A percentile compares a stretch with the other conserved stretches of the same genome.
Conservation (phyloP, 2,888 invertebrate species). For the Ischnura elegans region DNA sequence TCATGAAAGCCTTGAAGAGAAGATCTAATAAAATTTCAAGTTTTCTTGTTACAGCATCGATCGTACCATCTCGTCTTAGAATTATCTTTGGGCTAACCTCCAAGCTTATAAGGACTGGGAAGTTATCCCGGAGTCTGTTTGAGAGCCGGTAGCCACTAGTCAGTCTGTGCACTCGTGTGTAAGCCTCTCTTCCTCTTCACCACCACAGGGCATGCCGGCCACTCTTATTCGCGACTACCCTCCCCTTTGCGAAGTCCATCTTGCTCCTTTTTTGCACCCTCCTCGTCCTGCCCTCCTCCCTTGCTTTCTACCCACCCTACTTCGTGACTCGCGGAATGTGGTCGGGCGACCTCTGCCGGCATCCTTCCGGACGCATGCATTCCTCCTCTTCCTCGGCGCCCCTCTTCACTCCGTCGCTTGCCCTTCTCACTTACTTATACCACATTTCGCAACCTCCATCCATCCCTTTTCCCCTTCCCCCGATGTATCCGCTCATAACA, state of each 20-base stretch:
- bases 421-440: background rate
- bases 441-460: background rate
- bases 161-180: background rate
- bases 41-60: background rate
- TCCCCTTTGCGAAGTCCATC: background rate
- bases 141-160: background rate
- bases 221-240: conserved; percentile 14
- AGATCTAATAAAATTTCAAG: too few relatives aligned
- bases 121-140: background rate
- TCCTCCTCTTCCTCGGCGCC: conserved; percentile 42
- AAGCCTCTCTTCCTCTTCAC: background rate
- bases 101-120: background rate
- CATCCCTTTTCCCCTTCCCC: background rate
- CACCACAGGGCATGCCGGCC: background rate
- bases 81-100: background rate
- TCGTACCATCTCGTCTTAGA: background rate
- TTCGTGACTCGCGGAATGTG: conserved; percentile 54
- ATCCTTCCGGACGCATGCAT: conserved; percentile 66
- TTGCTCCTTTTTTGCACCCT: background rate
- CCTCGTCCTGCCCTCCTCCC: background rate
- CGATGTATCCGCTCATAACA: background rate
- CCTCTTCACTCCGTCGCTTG: background rate
- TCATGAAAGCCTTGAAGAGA: too few relatives aligned
- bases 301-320: background rate
- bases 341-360: conserved; percentile 59